Conservation (phyloP, 2,888 invertebrate genomes). For the Rotaria macrura region DNA sequence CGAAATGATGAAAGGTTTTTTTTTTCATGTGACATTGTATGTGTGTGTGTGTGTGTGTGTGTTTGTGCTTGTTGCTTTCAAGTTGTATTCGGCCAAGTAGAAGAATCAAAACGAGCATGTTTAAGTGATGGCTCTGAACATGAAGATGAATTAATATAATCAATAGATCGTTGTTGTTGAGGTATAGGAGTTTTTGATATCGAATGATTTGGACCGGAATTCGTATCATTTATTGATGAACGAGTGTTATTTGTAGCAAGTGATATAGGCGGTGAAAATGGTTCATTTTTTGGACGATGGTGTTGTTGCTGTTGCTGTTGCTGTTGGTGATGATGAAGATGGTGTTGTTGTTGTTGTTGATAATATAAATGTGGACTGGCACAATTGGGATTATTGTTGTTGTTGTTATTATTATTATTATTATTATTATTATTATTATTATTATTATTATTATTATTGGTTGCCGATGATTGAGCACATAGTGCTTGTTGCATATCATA, state of each 20-base stretch:
- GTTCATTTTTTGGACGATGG: neutral
- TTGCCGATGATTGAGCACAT: neutral
- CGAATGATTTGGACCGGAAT: neutral
- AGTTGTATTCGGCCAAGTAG: neutral
- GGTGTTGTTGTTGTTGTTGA: neutral
- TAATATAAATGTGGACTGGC: neutral
- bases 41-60: too few species aligned
- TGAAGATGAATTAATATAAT: neutral
- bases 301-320: neutral
- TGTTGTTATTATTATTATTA: neutral
- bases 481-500: conserved; percentile 2
- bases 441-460: neutral
- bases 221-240: neutral
- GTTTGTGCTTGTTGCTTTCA: neutral
- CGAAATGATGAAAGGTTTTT: neutral
- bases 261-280: neutral
- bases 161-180: neutral
- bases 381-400: neutral
- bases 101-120: neutral
- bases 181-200: neutral
- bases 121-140: neutral
- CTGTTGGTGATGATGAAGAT: neutral
- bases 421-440: neutral
- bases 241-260: neutral
- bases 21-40: too few species aligned